Base-by-base conservation (phyloP, 2,797 vertebrate species). In the Hydrocynus forskahlii region DNA sequence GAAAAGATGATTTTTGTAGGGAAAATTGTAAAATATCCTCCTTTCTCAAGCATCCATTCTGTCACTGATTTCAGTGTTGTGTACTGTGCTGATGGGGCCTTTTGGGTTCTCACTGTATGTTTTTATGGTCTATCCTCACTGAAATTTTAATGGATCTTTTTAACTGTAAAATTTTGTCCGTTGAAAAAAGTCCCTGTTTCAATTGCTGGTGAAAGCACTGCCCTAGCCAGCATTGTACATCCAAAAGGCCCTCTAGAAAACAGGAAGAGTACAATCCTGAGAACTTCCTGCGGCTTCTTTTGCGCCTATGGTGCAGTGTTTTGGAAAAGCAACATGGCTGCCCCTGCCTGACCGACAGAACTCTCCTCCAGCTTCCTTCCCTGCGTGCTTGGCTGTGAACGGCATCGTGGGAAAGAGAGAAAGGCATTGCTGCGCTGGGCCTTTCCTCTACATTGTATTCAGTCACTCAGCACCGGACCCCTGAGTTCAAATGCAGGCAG, bases 201-300 rank as follows among this genome's bases (percentile, higher is more conserved):
- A 92, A 90, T 84, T 86, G 81, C 83, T 87, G 87, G 73, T 90
- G 88, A 91, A 90, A 69, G n/a, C 77, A 59, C 40, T 69, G 68
- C 70, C 79, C 64, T 67, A 52, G 54, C 64, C 73, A 78, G 87
- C 89, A 93, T 88, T 92, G 92, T 89, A 82, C 83, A 50, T 85
- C 72, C 81, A 89, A 84, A 82, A 54, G 66, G 80, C 57, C 52
- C 69, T 88, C 88, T 69, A 87, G 87, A 90, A 93, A 94, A 94
- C 93, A 94, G 94, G 94, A 95, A 92, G 88, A 79, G 83, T 91
- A 90, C 90, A 90, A 85, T 89, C 91, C 90, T 91, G 92, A 94
- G 93, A 94, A 93, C 91, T 92, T 95, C 94, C 93, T 93, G 91
- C 88, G 78, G 86, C 85, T 88, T 90, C 85, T 90, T 93, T 87